Evolutionary conservation across 2,888 invertebrate species (phyloP).

Genomic region (Ichneumoninae sp.): DNA sequence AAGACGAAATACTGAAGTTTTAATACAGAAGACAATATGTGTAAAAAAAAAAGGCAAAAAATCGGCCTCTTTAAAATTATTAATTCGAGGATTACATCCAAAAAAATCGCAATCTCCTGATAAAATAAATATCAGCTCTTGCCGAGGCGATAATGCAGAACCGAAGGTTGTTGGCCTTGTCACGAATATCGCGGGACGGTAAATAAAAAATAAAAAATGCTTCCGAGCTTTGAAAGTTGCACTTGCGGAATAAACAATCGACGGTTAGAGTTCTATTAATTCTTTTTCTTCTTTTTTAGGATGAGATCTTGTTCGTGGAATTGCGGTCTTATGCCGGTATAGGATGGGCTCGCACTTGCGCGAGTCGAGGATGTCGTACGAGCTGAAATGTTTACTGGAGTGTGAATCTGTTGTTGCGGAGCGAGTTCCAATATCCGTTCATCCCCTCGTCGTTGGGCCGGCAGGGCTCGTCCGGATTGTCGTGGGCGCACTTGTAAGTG

Average conservation of each 20-base stretch:
- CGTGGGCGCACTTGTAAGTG: constrained; percentile 72
- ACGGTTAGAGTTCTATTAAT: neutral
- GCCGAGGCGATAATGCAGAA: neutral
- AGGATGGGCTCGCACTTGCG: neutral
- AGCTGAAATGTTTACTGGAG: constrained; percentile 67
- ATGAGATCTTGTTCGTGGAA: constrained; percentile 21
- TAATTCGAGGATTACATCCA: constrained; percentile 9
- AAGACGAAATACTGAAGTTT: constrained; percentile 56
- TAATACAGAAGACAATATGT: constrained; percentile 44
- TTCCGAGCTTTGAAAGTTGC: constrained; percentile 16
- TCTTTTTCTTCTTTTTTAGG: neutral
- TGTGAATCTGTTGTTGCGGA: constrained; percentile 68
- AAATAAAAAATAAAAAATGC: constrained; percentile 19
- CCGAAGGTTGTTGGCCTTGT: neutral
- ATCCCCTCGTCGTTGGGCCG: constrained; percentile 67
- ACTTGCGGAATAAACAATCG: constrained; percentile 28
- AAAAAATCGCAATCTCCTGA: neutral
- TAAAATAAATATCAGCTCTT: neutral
- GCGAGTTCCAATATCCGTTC: constrained; percentile 60
- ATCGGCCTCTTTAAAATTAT: neutral
- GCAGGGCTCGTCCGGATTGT: constrained; percentile 68
- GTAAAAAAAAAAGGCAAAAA: neutral
- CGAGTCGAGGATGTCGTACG: constrained; percentile 17
- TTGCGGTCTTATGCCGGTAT: constrained; percentile 26
- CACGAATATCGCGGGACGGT: constrained; percentile 6